Conservation (phyloP, 2,888 invertebrate genomes). For the Cerastoderma edule region DNA sequence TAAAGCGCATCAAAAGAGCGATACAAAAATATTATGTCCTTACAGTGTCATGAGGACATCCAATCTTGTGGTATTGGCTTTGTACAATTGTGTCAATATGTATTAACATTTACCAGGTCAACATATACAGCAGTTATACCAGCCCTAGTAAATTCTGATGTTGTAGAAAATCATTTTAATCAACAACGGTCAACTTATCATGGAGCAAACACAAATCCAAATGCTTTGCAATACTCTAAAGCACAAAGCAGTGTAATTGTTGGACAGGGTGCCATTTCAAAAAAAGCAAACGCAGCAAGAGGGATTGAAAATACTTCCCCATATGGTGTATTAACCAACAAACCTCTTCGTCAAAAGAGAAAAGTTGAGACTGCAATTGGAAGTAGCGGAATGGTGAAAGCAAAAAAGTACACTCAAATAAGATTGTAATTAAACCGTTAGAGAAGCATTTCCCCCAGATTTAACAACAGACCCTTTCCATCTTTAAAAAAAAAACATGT, state of each 20-base stretch:
- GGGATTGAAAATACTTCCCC: no score
- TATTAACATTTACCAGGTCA: not conserved
- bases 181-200: slow-evolving; percentile 35
- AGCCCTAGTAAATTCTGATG: slow-evolving; percentile 28
- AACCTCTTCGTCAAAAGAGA: no score
- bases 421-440: no score
- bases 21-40: slow-evolving; percentile 22
- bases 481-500: no score
- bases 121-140: slow-evolving; percentile 24
- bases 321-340: no score
- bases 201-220: slow-evolving; percentile 38
- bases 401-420: not conserved
- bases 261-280: slow-evolving; percentile 21
- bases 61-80: slow-evolving; percentile 20
- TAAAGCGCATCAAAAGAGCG: not conserved
- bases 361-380: slow-evolving; percentile 9
- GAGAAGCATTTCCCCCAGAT: no score
- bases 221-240: slow-evolving; percentile 26
- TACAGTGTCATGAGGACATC: slow-evolving; percentile 35
- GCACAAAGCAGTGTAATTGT: slow-evolving; percentile 30
- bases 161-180: slow-evolving; percentile 33
- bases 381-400: slow-evolving; percentile 22
- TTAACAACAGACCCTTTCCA: no score
- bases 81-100: not conserved
- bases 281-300: slow-evolving; percentile 36